Percentiles rank a stretch among this genome's conserved stretches.
These are phyloP conservation scores for Acanthosepion pharaonis DNA, from an alignment of 2,888 invertebrate genomes.

Conservation along the genomic window DNA sequence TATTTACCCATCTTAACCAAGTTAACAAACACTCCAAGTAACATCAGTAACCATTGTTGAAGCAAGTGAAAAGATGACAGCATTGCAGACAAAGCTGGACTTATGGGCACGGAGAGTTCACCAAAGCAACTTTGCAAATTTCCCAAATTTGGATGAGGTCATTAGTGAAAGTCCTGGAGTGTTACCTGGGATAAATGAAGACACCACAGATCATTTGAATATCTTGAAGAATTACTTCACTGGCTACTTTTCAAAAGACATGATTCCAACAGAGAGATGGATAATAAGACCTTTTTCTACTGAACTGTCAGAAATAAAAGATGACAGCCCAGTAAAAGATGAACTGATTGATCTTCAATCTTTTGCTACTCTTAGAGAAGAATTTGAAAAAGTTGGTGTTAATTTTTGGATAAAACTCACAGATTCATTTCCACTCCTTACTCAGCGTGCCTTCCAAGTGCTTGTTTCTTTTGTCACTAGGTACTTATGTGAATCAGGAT, in stretches of 20 bases:
- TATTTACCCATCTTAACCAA: background rate
- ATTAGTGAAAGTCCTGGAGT: background rate
- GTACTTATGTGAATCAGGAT: too few species aligned
- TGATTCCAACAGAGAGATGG: background rate
- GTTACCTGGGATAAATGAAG: conserved; percentile 36
- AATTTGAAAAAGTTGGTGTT: background rate
- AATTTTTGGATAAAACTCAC: too few species aligned
- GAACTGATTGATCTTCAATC: background rate
- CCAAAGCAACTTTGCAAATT: conserved; percentile 15
- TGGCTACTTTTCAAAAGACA: background rate
- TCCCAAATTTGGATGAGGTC: background rate
- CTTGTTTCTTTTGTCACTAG: too few species aligned
- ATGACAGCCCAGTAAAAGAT: background rate
- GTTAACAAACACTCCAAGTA: background rate
- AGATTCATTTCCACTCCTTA: too few species aligned
- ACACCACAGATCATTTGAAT: background rate
- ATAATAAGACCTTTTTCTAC: too few species aligned
- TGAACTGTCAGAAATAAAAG: conserved; percentile 25
- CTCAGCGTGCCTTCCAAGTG: too few species aligned
- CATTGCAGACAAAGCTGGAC: conserved; percentile 34
- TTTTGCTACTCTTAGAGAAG: background rate
- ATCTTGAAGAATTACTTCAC: conserved; percentile 2
- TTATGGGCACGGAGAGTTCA: conserved; percentile 35
- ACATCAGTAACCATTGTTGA: conserved; percentile 3
- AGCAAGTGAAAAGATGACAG: conserved; percentile 25